A percentile compares a stretch with the other conserved stretches of the same genome.
Conservation (phyloP, 2,797 vertebrate species). For the Aselliscus stoliczkanus region DNA sequence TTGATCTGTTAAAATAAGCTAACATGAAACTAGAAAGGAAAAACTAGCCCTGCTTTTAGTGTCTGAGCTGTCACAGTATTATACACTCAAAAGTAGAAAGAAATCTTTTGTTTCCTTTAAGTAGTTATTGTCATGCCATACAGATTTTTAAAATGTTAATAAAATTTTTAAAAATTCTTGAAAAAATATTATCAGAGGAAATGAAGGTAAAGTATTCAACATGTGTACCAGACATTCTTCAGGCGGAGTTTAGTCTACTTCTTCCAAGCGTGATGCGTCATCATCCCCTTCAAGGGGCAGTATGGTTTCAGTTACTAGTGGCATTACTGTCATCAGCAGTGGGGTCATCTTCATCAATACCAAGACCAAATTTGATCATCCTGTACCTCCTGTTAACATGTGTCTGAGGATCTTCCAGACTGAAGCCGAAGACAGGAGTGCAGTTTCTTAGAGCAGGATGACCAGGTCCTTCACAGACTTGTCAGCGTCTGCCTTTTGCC, state of each 20-base stretch:
- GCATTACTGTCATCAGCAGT: constrained; percentile 85
- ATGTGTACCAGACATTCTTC: constrained; percentile 62
- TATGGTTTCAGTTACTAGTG: constrained; percentile 91
- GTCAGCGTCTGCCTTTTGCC: too few relatives aligned
- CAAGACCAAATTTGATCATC: constrained; percentile 47
- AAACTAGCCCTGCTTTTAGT: constrained; percentile 69
- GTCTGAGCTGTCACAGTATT: constrained; percentile 76
- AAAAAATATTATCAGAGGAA: constrained; percentile 81
- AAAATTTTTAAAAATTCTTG: constrained; percentile 80
- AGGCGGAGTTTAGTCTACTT: constrained; percentile 82
- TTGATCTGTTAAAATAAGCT: constrained; percentile 65
- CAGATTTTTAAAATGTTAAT: constrained; percentile 80
- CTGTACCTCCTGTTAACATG: too few relatives aligned
- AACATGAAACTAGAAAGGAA: constrained; percentile 64
- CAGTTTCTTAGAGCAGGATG: too few relatives aligned
- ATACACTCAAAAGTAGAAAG: constrained; percentile 56
- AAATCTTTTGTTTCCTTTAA: constrained; percentile 68
- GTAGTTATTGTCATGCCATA: background rate
- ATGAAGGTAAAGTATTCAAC: constrained; percentile 73
- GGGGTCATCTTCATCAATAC: constrained; percentile 94
- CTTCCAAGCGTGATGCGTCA: constrained; percentile 78
- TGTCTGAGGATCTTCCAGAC: too few relatives aligned
- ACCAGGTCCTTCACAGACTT: too few relatives aligned
- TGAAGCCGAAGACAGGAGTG: too few relatives aligned
- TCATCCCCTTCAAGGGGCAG: constrained; percentile 94